Evolutionary conservation across 1,140 invertebrate genomes (phyloP).

Genomic region (Hyphantria cunea): DNA sequence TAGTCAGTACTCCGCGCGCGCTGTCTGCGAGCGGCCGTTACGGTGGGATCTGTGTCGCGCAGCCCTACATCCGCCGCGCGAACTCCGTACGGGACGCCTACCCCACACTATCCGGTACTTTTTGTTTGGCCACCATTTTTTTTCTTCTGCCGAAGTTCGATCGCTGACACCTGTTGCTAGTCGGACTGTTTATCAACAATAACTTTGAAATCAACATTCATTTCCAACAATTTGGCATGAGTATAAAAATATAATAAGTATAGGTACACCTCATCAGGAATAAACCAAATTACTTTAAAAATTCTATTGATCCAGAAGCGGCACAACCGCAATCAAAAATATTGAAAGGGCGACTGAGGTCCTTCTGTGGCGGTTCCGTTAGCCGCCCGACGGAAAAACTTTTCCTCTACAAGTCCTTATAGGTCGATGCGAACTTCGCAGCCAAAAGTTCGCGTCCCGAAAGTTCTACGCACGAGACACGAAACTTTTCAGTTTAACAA

Average conservation of each 20-base stretch:
- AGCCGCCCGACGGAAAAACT: conserved; percentile 46
- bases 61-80: conserved; percentile 5
- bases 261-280: background rate
- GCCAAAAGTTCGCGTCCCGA: conserved; percentile 57
- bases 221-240: background rate
- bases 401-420: conserved; percentile 76
- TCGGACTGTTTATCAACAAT: conserved; percentile 22
- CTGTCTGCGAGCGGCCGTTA: conserved; percentile 60
- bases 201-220: background rate
- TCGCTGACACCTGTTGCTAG: conserved; percentile 17
- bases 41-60: conserved; percentile 34
- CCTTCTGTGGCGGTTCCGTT: conserved; percentile 22
- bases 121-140: conserved; percentile 52
- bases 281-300: background rate
- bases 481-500: conserved; percentile 58
- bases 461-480: conserved; percentile 66
- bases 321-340: conserved; percentile 5
- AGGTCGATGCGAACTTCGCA: conserved; percentile 66
- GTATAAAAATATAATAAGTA: no score
- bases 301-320: background rate
- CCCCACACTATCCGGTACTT: conserved; percentile 30
- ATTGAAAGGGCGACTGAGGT: conserved; percentile 45
- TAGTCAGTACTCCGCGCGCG: conserved; percentile 66
- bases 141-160: conserved; percentile 32
- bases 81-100: conserved; percentile 36